These are phyloP conservation scores for Schizopygopsis malacanthus DNA, from an alignment of 2,797 vertebrate species.

Conservation along the genomic window DNA sequence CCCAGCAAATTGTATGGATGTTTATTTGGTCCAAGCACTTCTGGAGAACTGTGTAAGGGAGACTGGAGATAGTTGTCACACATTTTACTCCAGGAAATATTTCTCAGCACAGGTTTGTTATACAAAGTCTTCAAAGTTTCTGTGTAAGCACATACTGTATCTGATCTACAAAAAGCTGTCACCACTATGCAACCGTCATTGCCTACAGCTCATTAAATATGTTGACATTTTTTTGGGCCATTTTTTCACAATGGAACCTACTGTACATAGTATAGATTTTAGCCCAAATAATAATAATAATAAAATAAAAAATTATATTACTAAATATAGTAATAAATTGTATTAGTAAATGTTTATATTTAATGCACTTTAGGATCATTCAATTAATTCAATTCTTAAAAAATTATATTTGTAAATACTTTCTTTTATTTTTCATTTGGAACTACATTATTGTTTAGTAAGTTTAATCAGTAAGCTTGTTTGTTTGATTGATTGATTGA, in stretches of 20 bases:
- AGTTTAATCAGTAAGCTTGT: not conserved
- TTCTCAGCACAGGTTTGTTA: not conserved
- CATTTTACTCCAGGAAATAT: not conserved
- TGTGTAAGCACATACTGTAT: not conserved
- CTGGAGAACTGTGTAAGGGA: not conserved
- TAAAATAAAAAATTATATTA: too few species aligned
- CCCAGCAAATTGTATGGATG: constrained; percentile 1
- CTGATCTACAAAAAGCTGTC: not conserved
- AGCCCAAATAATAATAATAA: not conserved
- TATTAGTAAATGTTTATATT: not conserved
- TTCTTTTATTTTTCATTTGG: not conserved
- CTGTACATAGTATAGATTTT: not conserved
- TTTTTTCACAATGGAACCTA: not conserved
- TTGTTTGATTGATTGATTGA: not conserved
- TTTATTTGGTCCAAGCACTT: constrained; percentile 13
- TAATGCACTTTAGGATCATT: not conserved
- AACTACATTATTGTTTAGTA: not conserved
- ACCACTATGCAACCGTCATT: not conserved
- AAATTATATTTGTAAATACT: not conserved
- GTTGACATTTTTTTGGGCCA: not conserved
- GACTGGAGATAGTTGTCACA: not conserved
- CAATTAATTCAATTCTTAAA: not conserved
- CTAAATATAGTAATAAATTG: too few species aligned
- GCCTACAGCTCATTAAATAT: not conserved
- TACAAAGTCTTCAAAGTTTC: not conserved